Percentiles rank a stretch among this genome's conserved stretches.
phyloP scores from a whole-genome alignment of 2,888 invertebrate species.

The Zaprionus obscuricornis region DNA sequence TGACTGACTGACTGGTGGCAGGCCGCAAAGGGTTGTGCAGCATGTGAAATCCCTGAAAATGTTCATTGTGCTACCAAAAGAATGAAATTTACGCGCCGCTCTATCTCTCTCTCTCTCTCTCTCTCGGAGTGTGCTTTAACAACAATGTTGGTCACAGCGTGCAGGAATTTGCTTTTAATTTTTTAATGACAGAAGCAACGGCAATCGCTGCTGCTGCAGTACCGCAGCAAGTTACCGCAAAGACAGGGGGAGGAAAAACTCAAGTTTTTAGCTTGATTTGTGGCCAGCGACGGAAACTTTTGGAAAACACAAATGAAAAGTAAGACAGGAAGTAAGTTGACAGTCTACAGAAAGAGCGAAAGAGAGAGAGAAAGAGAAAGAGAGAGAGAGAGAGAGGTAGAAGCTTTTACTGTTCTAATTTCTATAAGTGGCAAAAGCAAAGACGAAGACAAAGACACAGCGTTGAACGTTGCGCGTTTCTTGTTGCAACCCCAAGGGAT shows the following conservation, averaged over 20 bases:
- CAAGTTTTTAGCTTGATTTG: slow-evolving; percentile 51
- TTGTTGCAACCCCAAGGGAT: background rate
- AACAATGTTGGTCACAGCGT: slow-evolving; percentile 34
- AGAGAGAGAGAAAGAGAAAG: background rate
- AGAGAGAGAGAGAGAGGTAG: background rate
- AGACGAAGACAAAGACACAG: slow-evolving; percentile 8
- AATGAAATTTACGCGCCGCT: too few species aligned
- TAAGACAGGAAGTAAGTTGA: too few species aligned
- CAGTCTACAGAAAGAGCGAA: too few species aligned
- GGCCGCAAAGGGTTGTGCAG: slow-evolving; percentile 34
- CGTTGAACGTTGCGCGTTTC: slow-evolving; percentile 13
- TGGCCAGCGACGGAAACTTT: slow-evolving; percentile 21
- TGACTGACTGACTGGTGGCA: too few species aligned
- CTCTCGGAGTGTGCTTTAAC: background rate
- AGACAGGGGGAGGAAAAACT: background rate
- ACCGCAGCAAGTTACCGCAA: background rate
- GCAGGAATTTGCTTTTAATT: slow-evolving; percentile 68
- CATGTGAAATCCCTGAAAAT: slow-evolving; percentile 15
- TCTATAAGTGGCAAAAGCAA: slow-evolving; percentile 49
- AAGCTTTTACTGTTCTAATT: slow-evolving; percentile 45
- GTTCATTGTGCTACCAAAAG: slow-evolving; percentile 6
- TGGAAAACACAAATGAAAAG: too few species aligned
- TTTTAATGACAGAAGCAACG: slow-evolving; percentile 65
- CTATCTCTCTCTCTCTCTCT: background rate
- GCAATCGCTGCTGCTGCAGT: too few species aligned